Evolutionary conservation across 2,888 invertebrate species (phyloP).

Genomic region (Rhagonycha lutea): DNA sequence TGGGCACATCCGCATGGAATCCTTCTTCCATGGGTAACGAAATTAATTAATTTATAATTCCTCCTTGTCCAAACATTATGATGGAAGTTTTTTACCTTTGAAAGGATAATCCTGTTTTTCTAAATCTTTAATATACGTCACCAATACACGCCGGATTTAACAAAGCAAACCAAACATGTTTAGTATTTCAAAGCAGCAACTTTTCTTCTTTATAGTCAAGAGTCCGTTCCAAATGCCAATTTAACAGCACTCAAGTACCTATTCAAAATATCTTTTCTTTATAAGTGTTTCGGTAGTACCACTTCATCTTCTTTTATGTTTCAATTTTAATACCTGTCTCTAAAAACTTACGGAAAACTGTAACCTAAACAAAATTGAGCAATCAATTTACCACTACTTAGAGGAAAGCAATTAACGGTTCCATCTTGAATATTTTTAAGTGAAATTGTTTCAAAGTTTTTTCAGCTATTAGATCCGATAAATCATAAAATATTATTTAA

Average conservation of each 20-base stretch:
- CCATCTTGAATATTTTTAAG: background rate
- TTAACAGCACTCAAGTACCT: constrained; percentile 1
- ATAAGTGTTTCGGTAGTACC: background rate
- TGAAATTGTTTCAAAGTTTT: background rate
- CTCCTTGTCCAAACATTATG: background rate
- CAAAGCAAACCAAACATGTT: background rate
- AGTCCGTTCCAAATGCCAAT: constrained; percentile 7
- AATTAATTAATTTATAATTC: background rate
- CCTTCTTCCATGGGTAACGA: no score
- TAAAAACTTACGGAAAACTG: background rate
- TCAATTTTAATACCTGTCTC: background rate
- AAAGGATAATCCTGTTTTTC: background rate
- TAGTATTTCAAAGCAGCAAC: constrained; percentile 2
- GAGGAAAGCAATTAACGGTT: background rate
- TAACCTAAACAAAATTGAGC: background rate
- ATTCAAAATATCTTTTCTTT: background rate
- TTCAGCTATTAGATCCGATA: constrained; percentile 9
- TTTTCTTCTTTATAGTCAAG: background rate
- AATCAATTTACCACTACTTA: background rate
- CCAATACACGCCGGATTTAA: background rate
- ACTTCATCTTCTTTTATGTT: background rate
- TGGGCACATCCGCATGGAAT: no score
- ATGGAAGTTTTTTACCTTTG: background rate
- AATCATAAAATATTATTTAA: constrained; percentile 29
- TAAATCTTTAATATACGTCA: background rate